Conservation (phyloP, 2,113 vertebrate genomes). For the Dicentrarchus labrax region DNA sequence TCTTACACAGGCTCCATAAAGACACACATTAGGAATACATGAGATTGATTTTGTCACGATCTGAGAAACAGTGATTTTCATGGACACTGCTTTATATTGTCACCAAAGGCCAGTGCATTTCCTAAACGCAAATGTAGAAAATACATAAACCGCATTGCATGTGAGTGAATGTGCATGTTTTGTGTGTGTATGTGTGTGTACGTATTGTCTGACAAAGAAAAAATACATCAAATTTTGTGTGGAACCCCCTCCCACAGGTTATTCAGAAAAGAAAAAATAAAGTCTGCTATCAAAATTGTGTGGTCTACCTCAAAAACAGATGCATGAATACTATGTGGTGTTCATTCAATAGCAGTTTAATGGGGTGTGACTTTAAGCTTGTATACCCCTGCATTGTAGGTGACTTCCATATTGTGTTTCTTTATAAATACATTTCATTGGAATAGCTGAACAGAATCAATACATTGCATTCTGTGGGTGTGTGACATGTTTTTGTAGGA, state of each 20-base stretch:
- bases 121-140: not conserved
- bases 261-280: slow-evolving; percentile 8
- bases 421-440: slow-evolving; percentile 28
- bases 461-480: slow-evolving; percentile 3
- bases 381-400: not conserved
- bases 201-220: not conserved
- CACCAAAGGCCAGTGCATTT: not conserved
- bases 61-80: not conserved
- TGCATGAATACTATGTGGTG: slow-evolving; percentile 14
- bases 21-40: slow-evolving; percentile 17
- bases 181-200: not conserved
- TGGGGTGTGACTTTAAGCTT: not conserved
- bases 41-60: not conserved
- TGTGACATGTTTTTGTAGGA: slow-evolving; percentile 8
- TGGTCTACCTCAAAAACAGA: not conserved
- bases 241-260: not conserved
- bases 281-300: not conserved
- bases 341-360: not conserved
- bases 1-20: slow-evolving; percentile 84
- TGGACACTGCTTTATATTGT: not conserved
- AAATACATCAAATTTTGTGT: not conserved
- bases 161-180: not conserved
- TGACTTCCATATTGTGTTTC: slow-evolving; percentile 30
- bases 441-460: slow-evolving; percentile 28
- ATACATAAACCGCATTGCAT: not conserved